These are phyloP conservation scores for Anguilla obscura DNA, from an alignment of 2,797 vertebrate genomes.

Conservation along the genomic window DNA sequence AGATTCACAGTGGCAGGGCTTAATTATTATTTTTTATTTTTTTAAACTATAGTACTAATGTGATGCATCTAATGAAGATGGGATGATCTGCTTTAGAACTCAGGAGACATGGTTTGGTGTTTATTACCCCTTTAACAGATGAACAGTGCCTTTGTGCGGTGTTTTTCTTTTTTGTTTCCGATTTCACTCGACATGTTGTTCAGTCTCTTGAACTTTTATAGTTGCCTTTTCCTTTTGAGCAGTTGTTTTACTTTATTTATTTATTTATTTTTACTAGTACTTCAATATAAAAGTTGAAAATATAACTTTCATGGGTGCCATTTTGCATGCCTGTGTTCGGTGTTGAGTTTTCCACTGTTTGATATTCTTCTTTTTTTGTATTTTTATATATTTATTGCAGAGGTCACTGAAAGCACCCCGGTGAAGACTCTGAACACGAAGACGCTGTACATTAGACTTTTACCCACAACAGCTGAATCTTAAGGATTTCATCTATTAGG, in stretches of 20 bases:
- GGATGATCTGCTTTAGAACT: too few species aligned
- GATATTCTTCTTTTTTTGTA: background rate
- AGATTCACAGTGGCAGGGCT: too few species aligned
- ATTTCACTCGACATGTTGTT: background rate
- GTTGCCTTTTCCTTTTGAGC: background rate
- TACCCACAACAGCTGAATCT: slow-evolving; percentile 83
- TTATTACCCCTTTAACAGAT: background rate
- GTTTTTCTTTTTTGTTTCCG: background rate
- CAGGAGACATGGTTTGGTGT: too few species aligned
- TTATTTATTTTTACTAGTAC: background rate
- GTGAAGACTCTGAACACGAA: slow-evolving; percentile 85
- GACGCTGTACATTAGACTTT: slow-evolving; percentile 82
- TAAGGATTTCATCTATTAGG: slow-evolving; percentile 49
- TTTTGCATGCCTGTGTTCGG: background rate
- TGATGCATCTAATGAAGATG: too few species aligned
- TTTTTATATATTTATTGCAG: slow-evolving; percentile 64
- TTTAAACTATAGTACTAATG: too few species aligned
- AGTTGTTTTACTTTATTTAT: background rate
- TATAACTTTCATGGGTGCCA: background rate
- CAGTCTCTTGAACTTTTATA: background rate
- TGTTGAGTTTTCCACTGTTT: background rate
- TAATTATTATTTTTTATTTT: too few species aligned
- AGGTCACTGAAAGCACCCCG: slow-evolving; percentile 77
- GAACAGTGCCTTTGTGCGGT: background rate
- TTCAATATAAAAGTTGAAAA: background rate